phyloP scores from a whole-genome alignment of 2,888 invertebrate genomes.

The Crossocerus cetratus region DNA sequence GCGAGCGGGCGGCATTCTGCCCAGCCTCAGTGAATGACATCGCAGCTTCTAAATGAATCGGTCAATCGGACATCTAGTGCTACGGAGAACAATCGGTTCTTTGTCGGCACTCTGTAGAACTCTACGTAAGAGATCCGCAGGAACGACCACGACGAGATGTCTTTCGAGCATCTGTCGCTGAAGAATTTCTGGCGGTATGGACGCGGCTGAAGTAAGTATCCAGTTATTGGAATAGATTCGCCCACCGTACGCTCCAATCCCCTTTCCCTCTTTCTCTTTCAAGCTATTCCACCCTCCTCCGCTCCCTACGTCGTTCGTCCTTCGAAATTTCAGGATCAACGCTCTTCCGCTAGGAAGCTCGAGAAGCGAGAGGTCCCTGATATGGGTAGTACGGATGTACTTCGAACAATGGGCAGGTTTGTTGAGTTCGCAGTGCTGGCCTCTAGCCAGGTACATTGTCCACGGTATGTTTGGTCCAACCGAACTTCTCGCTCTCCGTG shows the following conservation, averaged over 20 bases:
- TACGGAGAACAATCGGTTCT: constrained; percentile 42
- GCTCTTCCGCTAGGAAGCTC: constrained; percentile 37
- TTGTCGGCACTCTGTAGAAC: constrained; percentile 24
- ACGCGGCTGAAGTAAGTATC: constrained; percentile 25
- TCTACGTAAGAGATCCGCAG: constrained; percentile 31
- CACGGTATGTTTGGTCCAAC: constrained; percentile 62
- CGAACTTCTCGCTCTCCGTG: constrained; percentile 56
- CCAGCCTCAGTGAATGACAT: neutral
- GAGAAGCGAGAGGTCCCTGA: constrained; percentile 41
- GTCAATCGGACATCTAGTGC: constrained; percentile 37
- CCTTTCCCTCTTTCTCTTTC: constrained; percentile 8
- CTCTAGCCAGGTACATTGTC: constrained; percentile 69
- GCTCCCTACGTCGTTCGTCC: constrained; percentile 1
- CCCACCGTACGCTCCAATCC: constrained; percentile 4
- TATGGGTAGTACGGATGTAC: constrained; percentile 48
- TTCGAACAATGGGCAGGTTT: constrained; percentile 69
- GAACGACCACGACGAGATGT: constrained; percentile 29
- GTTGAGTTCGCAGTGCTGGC: constrained; percentile 68
- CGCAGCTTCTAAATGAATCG: constrained; percentile 9
- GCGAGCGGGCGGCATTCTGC: too few relatives aligned
- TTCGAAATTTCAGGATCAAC: constrained; percentile 48
- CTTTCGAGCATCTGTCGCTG: constrained; percentile 24
- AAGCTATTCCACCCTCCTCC: constrained; percentile 12
- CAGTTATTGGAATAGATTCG: constrained; percentile 44
- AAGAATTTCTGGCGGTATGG: constrained; percentile 37